Evolutionary conservation across 2,888 invertebrate species (phyloP).

Genomic region (Atherix ibis): DNA sequence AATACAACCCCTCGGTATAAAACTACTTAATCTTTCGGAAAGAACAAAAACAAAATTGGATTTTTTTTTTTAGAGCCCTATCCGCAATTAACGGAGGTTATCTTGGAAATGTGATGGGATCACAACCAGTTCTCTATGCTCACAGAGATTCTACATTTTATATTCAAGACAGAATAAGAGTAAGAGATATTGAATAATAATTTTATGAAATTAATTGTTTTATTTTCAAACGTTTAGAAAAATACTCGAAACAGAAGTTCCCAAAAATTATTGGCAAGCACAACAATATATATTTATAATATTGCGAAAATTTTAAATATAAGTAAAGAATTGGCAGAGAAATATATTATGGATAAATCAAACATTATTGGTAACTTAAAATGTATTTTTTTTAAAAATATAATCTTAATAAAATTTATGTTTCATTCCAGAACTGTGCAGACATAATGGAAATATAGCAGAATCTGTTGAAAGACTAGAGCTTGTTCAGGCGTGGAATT

Average conservation of each 20-base stretch:
- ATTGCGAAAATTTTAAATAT: constrained; percentile 53
- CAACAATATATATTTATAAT: constrained; percentile 28
- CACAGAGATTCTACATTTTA: constrained; percentile 51
- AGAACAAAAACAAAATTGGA: no score
- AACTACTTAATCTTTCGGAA: neutral
- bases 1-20: constrained; percentile 50
- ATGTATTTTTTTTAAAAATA: neutral
- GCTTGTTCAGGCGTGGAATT: constrained; percentile 73
- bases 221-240: constrained; percentile 25
- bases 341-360: constrained; percentile 48
- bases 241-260: constrained; percentile 33
- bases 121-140: constrained; percentile 23
- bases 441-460: constrained; percentile 63
- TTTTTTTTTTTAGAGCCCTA: constrained; percentile 37
- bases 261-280: constrained; percentile 20
- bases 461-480: constrained; percentile 62
- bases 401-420: constrained; percentile 1
- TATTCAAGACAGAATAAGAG: constrained; percentile 48
- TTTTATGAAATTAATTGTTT: neutral
- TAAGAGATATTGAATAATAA: constrained; percentile 3
- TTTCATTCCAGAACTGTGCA: constrained; percentile 47
- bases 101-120: constrained; percentile 30
- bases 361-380: constrained; percentile 13
- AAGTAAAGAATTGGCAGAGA: constrained; percentile 63
- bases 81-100: constrained; percentile 48